phyloP scores from a whole-genome alignment of 2,888 invertebrate species.

The Hemistola chrysoprasaria region DNA sequence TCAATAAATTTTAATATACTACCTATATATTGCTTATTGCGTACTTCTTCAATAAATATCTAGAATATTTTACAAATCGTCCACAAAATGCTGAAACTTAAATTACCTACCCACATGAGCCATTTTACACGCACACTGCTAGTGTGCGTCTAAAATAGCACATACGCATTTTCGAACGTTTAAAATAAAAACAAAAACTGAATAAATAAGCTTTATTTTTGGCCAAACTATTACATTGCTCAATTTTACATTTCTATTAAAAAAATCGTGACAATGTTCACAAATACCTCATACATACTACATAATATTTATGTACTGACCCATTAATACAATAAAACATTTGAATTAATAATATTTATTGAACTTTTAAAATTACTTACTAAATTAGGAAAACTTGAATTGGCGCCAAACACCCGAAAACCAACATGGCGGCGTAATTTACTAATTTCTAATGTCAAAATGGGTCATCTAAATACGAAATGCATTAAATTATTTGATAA shows the following conservation, averaged over 20 bases:
- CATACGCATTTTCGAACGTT: no score
- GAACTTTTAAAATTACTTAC: slow-evolving; percentile 19
- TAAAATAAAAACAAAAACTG: slow-evolving; percentile 42
- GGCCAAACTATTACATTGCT: slow-evolving; percentile 78
- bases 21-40: no score
- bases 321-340: slow-evolving; percentile 7
- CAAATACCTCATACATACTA: slow-evolving; percentile 1
- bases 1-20: slow-evolving; percentile 28
- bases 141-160: no score
- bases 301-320: slow-evolving; percentile 8
- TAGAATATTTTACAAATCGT: no score
- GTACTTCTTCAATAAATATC: no score
- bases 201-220: slow-evolving; percentile 83
- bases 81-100: no score
- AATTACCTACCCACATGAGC: no score
- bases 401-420: slow-evolving; percentile 3
- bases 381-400: slow-evolving; percentile 14
- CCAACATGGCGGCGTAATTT: neutral
- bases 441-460: slow-evolving; percentile 12
- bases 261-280: slow-evolving; percentile 27
- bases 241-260: slow-evolving; percentile 61
- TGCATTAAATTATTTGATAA: slow-evolving; percentile 24
- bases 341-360: slow-evolving; percentile 1
- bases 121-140: no score
- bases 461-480: slow-evolving; percentile 29